A percentile compares a stretch with the other conserved stretches of the same genome.
Conservation (phyloP, 1,140 invertebrate genomes). For the Trachelipus rathkii region DNA sequence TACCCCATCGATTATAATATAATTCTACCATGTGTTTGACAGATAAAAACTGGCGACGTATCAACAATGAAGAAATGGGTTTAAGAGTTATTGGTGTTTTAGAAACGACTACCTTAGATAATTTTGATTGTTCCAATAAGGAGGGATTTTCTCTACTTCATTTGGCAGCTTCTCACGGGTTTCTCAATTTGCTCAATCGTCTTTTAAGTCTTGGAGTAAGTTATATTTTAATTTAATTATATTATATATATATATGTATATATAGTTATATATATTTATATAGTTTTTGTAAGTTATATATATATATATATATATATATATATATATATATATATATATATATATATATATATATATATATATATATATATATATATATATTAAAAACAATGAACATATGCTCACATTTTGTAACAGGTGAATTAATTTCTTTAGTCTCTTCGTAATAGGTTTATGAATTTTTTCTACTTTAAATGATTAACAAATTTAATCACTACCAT, state of each 20-base stretch:
- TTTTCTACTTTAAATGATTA: no score
- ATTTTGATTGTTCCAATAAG: neutral
- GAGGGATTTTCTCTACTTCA: neutral
- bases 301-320: conserved; percentile 25
- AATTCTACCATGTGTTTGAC: neutral
- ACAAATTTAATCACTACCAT: no score
- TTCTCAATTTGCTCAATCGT: neutral
- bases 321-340: conserved; percentile 27
- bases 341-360: conserved; percentile 13
- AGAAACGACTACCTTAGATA: neutral
- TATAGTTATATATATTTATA: neutral
- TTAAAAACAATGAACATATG: neutral
- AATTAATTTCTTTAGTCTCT: no score
- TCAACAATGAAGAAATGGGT: neutral
- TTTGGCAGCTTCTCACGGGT: neutral
- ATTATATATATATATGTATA: conserved; percentile 14
- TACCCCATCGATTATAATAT: no score
- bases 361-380: conserved; percentile 13
- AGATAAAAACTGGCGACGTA: conserved; percentile 9
- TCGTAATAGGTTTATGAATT: no score
- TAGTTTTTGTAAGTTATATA: no score
- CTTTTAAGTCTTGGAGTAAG: neutral
- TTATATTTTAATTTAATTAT: conserved; percentile 16
- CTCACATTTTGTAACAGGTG: no score
- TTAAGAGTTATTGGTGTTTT: neutral